These are phyloP conservation scores for Ceratosolen solmsi DNA, from an alignment of 1,140 invertebrate genomes.

Conservation along the genomic window DNA sequence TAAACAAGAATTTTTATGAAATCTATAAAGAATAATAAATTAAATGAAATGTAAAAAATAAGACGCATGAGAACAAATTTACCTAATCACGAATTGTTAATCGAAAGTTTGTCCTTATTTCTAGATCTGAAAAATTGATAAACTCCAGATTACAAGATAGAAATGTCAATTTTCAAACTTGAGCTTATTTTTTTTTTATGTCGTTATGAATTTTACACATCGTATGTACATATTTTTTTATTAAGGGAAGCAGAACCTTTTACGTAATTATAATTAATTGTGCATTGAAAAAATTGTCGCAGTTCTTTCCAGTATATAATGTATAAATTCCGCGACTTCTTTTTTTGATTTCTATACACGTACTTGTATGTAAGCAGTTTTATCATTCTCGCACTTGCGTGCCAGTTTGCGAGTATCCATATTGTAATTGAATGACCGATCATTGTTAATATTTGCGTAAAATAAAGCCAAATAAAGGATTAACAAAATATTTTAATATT, in stretches of 20 bases:
- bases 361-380: neutral
- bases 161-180: neutral
- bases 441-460: constrained; percentile 43
- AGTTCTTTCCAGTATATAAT: constrained; percentile 8
- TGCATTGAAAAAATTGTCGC: constrained; percentile 30
- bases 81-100: neutral
- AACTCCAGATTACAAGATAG: neutral
- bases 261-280: constrained; percentile 34
- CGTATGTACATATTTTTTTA: constrained; percentile 49
- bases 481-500: neutral
- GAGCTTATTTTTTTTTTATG: neutral
- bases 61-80: neutral
- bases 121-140: neutral
- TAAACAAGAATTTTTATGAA: neutral
- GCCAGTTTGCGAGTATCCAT: constrained; percentile 17
- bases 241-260: constrained; percentile 11
- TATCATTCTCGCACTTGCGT: constrained; percentile 33
- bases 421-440: constrained; percentile 45
- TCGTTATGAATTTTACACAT: neutral
- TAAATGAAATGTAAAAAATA: neutral
- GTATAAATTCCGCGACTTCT: constrained; percentile 12
- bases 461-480: constrained; percentile 17
- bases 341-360: constrained; percentile 46
- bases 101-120: neutral
- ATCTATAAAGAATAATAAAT: neutral